Evolutionary conservation across 1,140 invertebrate genomes (phyloP).

Genomic region (Acromyrmex heyeri): DNA sequence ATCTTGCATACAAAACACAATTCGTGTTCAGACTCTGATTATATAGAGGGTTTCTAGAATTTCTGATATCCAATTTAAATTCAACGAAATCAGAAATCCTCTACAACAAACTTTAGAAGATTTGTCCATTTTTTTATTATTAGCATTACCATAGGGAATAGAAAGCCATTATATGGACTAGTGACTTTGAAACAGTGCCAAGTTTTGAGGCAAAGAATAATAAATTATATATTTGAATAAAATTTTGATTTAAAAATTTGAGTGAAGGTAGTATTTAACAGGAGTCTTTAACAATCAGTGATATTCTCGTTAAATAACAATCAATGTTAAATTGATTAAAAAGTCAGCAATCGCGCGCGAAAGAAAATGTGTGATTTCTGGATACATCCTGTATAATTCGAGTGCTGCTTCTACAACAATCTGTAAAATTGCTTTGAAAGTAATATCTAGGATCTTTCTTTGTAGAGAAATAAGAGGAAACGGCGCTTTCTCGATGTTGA

Average conservation of each 20-base stretch:
- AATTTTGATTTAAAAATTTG: conserved; percentile 17
- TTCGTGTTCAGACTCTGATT: too few relatives aligned
- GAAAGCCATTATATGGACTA: too few relatives aligned
- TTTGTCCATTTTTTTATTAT: too few relatives aligned
- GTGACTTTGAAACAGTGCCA: too few relatives aligned
- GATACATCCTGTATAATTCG: conserved; percentile 8
- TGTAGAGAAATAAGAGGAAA: background rate
- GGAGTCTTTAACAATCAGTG: background rate
- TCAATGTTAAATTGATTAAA: background rate
- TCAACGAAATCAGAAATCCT: too few relatives aligned
- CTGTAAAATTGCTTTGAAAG: conserved; percentile 8
- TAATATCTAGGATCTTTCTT: conserved; percentile 10
- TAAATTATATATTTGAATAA: background rate
- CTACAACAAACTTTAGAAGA: too few relatives aligned
- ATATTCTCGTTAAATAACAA: background rate
- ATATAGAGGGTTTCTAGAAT: too few relatives aligned
- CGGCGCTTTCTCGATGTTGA: conserved; percentile 10
- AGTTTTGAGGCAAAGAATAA: too few relatives aligned
- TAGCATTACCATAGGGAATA: too few relatives aligned
- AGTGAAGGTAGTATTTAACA: background rate
- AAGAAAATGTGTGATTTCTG: background rate
- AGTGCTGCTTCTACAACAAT: background rate
- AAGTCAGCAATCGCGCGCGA: background rate
- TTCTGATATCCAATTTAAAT: too few relatives aligned
- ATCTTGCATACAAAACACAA: too few relatives aligned